Percentiles rank a stretch among this genome's conserved stretches.
phyloP scores from a whole-genome alignment of 2,888 invertebrate genomes.

The Volucella zonaria region DNA sequence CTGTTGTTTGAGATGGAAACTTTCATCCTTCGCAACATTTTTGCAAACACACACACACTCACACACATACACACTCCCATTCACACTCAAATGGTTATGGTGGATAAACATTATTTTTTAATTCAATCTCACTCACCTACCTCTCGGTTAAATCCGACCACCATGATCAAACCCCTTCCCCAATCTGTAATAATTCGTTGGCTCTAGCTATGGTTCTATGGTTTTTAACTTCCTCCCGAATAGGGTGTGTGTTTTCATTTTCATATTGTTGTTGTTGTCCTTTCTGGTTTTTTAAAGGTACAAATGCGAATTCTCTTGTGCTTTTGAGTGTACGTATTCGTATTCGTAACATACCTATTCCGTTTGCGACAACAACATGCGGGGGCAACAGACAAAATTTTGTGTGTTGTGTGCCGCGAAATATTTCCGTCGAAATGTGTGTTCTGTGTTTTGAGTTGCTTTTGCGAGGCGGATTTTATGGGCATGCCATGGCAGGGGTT shows the following conservation, averaged over 20 bases:
- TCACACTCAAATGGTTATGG: slow-evolving; percentile 1
- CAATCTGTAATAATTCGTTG: not conserved
- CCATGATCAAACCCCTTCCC: slow-evolving; percentile 11
- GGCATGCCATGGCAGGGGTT: not conserved
- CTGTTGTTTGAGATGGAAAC: slow-evolving; percentile 45
- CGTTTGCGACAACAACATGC: slow-evolving; percentile 41
- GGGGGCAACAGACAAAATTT: slow-evolving; percentile 63
- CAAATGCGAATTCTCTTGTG: too few relatives aligned
- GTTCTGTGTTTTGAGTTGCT: slow-evolving; percentile 30
- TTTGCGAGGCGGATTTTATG: not conserved
- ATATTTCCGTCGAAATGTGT: slow-evolving; percentile 52
- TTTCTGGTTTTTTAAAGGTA: slow-evolving; percentile 41
- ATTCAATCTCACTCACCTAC: slow-evolving; percentile 63
- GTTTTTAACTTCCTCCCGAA: slow-evolving; percentile 27
- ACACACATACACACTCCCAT: not conserved
- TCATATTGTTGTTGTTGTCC: too few relatives aligned
- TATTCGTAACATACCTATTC: slow-evolving; percentile 36
- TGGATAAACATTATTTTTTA: slow-evolving; percentile 71
- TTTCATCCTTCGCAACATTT: slow-evolving; percentile 55
- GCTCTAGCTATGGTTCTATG: slow-evolving; percentile 11
- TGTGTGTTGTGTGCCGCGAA: slow-evolving; percentile 44
- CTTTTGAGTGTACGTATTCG: slow-evolving; percentile 4
- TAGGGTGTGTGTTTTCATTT: slow-evolving; percentile 30
- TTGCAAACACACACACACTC: slow-evolving; percentile 30
- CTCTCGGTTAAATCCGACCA: slow-evolving; percentile 3